These are phyloP conservation scores for Anneissia japonica DNA, from an alignment of 35 echinoderm and acorn worm species.

Conservation along the genomic window DNA sequence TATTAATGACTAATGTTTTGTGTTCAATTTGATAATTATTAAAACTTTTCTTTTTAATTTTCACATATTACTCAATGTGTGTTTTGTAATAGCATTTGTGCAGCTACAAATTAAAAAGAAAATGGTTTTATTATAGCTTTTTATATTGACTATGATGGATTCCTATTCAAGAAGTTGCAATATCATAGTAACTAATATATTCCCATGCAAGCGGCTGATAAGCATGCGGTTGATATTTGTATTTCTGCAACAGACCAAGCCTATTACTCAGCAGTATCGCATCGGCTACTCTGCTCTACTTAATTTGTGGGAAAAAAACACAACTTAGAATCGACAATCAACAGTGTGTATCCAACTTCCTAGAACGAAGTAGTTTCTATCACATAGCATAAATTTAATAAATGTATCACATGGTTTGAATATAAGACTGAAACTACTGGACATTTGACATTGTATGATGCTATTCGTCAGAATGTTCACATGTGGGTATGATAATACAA, in stretches of 20 bases:
- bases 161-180: too few relatives aligned
- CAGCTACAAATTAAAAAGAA: too few relatives aligned
- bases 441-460: too few relatives aligned
- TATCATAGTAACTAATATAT: not conserved
- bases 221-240: not conserved
- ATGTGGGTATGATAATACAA: too few relatives aligned
- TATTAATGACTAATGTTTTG: too few relatives aligned
- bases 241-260: not conserved
- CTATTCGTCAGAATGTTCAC: too few relatives aligned
- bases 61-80: too few relatives aligned
- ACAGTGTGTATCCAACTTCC: not conserved
- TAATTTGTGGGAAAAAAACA: not conserved
- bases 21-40: too few relatives aligned
- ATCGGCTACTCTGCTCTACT: not conserved
- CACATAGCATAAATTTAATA: not conserved
- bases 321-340: not conserved
- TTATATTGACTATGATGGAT: too few relatives aligned
- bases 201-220: not conserved
- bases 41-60: too few relatives aligned
- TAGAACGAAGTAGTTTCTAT: not conserved
- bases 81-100: too few relatives aligned
- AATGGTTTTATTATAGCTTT: too few relatives aligned
- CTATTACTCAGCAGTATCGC: conserved; percentile 1
- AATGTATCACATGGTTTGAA: not conserved
- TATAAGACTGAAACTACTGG: not conserved